These are phyloP conservation scores for Argyrosomus japonicus DNA, from an alignment of 2,113 vertebrate genomes.

Conservation along the genomic window DNA sequence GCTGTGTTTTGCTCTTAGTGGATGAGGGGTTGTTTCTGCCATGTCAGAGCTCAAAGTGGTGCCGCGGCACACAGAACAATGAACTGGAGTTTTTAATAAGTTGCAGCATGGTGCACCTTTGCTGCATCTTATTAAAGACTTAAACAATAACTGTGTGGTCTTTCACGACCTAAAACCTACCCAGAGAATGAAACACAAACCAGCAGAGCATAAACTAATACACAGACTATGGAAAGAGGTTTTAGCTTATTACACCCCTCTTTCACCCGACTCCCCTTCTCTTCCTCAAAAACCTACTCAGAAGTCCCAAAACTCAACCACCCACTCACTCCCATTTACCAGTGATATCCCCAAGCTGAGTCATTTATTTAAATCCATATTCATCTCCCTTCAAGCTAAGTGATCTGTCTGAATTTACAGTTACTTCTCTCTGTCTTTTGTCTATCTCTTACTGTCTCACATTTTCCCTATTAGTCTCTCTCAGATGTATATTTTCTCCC, in stretches of 20 bases:
- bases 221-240: constrained; percentile 1
- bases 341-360: constrained; percentile 55
- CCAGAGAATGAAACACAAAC: not conserved
- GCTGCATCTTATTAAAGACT: not conserved
- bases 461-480: constrained; percentile 68
- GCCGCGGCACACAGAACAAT: not conserved
- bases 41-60: not conserved
- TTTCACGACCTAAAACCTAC: not conserved
- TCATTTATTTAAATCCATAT: constrained; percentile 78
- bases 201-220: constrained; percentile 12
- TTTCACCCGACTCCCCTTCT: constrained; percentile 17
- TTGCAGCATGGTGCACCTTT: not conserved
- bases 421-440: constrained; percentile 48
- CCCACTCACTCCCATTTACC: constrained; percentile 67
- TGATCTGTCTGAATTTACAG: constrained; percentile 77
- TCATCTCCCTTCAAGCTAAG: constrained; percentile 69
- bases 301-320: constrained; percentile 57
- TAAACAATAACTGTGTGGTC: not conserved
- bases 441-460: constrained; percentile 54
- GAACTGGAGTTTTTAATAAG: not conserved
- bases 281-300: constrained; percentile 40
- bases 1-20: not conserved
- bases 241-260: constrained; percentile 41
- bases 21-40: not conserved
- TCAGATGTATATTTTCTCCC: constrained; percentile 65